A percentile compares a stretch with the other conserved stretches of the same genome.
Evolutionary conservation across 2,113 vertebrate genomes (phyloP).

Genomic region (Acinonyx jubatus): DNA sequence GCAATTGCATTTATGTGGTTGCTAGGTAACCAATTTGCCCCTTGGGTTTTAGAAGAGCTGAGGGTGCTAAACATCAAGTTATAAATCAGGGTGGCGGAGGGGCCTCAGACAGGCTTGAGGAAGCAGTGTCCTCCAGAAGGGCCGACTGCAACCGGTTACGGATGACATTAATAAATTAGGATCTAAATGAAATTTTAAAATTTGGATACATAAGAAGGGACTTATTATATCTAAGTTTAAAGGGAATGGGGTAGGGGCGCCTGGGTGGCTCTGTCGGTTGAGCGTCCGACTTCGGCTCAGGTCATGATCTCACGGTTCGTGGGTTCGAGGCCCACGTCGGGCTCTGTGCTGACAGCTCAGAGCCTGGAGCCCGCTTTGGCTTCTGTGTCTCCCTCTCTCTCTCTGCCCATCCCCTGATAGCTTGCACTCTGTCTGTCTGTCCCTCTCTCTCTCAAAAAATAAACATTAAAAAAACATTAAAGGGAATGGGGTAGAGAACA

Average conservation of each 20-base stretch:
- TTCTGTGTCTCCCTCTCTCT: no score
- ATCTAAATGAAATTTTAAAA: background rate
- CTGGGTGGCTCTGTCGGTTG: no score
- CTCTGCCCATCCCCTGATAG: no score
- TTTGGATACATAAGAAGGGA: background rate
- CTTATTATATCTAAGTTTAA: background rate
- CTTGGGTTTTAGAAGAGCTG: conserved; percentile 41
- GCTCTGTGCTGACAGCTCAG: no score
- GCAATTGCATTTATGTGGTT: conserved; percentile 51
- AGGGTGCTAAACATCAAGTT: conserved; percentile 49
- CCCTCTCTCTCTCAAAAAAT: no score
- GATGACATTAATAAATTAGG: background rate
- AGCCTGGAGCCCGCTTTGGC: no score
- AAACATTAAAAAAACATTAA: background rate
- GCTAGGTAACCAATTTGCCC: conserved; percentile 69
- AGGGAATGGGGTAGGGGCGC: background rate
- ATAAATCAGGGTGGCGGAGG: conserved; percentile 33
- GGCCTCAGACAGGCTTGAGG: background rate
- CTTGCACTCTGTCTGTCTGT: no score
- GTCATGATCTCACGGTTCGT: no score
- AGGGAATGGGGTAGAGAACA: background rate
- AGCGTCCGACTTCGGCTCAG: no score
- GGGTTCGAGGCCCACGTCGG: no score
- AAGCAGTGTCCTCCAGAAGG: background rate
- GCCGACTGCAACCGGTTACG: background rate